A percentile compares a stretch with the other conserved stretches of the same genome.
These are phyloP conservation scores for Dendropsophus ebraccatus DNA, from an alignment of 2,113 vertebrate species.

Conservation along the genomic window DNA sequence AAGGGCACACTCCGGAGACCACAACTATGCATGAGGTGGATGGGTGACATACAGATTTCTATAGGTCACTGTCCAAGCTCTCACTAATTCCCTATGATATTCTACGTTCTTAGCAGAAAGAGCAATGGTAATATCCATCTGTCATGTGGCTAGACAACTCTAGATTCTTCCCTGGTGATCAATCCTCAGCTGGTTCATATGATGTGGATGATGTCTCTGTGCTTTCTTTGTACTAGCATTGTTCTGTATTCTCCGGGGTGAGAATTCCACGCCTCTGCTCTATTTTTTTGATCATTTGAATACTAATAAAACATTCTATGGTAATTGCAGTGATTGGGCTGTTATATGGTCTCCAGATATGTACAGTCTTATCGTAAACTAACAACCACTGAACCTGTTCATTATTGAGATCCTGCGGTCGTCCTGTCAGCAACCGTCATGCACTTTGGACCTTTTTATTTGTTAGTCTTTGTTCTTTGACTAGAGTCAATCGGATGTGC, in stretches of 20 bases:
- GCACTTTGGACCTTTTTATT: neutral
- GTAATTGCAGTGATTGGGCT: neutral
- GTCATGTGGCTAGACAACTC: neutral
- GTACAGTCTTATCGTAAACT: neutral
- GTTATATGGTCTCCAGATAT: neutral
- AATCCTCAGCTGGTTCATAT: neutral
- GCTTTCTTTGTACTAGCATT: neutral
- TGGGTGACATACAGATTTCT: neutral
- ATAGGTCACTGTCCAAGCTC: neutral
- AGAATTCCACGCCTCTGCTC: neutral
- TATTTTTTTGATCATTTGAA: neutral
- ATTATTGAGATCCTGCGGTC: neutral
- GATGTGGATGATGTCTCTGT: neutral
- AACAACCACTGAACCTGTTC: neutral
- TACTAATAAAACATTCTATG: neutral
- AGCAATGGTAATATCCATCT: neutral
- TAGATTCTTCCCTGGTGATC: neutral
- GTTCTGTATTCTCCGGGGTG: neutral
- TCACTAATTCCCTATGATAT: neutral
- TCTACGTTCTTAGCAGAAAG: neutral
- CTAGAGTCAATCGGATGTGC: neutral
- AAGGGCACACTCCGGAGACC: conserved; percentile 75
- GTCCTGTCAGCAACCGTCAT: neutral
- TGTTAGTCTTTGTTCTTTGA: neutral
- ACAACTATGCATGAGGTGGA: conserved; percentile 67